Conservation (phyloP, 2,113 vertebrate species). For the Abramis brama region DNA sequence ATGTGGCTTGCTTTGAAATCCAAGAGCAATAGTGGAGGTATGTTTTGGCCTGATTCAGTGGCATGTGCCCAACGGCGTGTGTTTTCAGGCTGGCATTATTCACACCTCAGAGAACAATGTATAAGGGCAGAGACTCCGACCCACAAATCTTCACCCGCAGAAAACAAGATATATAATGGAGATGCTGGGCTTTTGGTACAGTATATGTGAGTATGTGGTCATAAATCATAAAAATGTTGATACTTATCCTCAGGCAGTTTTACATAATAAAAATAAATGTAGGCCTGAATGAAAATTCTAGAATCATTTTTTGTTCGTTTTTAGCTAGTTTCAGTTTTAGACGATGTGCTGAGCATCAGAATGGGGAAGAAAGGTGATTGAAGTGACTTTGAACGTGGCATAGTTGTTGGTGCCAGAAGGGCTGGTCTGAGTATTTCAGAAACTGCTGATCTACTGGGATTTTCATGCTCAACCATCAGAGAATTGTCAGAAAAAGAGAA, state of each 20-base stretch:
- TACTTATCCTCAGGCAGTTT: not conserved
- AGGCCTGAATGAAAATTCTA: not conserved
- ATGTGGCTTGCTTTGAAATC: constrained; percentile 29
- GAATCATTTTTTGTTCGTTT: not conserved
- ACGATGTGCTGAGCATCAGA: no score
- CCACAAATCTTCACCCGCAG: not conserved
- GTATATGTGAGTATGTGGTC: not conserved
- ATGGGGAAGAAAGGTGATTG: no score
- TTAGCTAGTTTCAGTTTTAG: not conserved
- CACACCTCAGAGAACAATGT: constrained; percentile 6
- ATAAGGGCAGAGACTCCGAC: not conserved
- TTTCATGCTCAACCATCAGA: no score
- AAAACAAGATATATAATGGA: not conserved
- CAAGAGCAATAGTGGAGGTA: constrained; percentile 20
- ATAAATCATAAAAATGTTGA: not conserved
- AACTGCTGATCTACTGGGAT: no score
- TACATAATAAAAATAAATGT: not conserved
- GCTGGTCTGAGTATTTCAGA: no score
- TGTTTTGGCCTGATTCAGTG: constrained; percentile 38
- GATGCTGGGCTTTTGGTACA: not conserved
- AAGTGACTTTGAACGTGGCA: no score
- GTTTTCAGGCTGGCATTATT: constrained; percentile 30
- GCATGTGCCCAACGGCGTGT: constrained; percentile 29
- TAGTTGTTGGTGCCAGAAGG: no score
- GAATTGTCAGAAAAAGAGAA: no score